These are phyloP conservation scores for Psilopogon haemacephalus DNA, from an alignment of 2,113 vertebrate species.

Conservation along the genomic window DNA sequence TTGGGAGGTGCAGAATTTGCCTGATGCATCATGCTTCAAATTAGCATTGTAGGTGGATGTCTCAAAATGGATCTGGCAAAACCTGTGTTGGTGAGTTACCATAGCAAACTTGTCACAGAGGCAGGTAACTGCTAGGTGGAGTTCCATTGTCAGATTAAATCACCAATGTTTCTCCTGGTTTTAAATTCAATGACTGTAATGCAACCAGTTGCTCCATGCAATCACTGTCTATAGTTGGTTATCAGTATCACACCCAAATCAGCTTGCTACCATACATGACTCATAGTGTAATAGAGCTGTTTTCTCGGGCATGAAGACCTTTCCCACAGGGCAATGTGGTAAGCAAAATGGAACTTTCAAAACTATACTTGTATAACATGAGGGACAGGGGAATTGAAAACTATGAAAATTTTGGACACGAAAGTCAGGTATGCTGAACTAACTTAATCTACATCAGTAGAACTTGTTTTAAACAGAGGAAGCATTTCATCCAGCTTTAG, in stretches of 20 bases:
- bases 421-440: background rate
- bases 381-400: background rate
- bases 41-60: constrained; percentile 20
- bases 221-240: constrained; percentile 56
- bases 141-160: constrained; percentile 58
- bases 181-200: constrained; percentile 31
- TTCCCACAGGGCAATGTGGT: background rate
- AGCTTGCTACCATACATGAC: background rate
- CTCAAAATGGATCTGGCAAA: constrained; percentile 53
- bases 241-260: constrained; percentile 10
- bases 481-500: background rate
- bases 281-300: background rate
- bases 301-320: background rate
- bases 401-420: background rate
- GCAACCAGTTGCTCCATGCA: constrained; percentile 37
- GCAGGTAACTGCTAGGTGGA: constrained; percentile 55
- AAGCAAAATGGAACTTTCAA: constrained; percentile 28
- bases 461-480: background rate
- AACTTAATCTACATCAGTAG: background rate
- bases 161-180: constrained; percentile 44
- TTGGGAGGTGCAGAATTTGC: background rate
- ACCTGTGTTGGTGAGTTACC: constrained; percentile 36
- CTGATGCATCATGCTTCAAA: background rate
- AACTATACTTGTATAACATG: background rate
- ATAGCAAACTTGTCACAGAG: constrained; percentile 21